Conservation (phyloP, 2,113 vertebrate genomes). For the cat (Felis catus) region DNA sequence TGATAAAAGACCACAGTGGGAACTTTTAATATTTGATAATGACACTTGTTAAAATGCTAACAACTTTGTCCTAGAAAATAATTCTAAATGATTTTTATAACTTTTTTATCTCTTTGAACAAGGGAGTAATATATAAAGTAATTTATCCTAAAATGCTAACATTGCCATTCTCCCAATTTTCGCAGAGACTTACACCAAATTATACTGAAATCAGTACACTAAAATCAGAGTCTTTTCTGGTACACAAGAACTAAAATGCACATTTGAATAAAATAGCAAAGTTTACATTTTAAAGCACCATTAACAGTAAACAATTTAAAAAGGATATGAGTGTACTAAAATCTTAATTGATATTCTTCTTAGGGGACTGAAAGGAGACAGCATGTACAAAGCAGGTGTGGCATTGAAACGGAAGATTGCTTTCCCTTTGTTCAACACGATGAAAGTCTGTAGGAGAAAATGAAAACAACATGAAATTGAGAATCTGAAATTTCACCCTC, state of each 20-base stretch:
- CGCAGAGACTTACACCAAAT: not conserved
- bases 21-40: not conserved
- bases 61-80: not conserved
- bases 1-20: not conserved
- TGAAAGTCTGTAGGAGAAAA: conserved; percentile 92
- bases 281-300: not conserved
- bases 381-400: conserved; percentile 93
- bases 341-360: conserved; percentile 96
- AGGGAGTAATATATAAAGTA: not conserved
- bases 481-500: not conserved
- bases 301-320: conserved; percentile 68
- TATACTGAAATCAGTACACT: not conserved
- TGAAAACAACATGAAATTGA: conserved; percentile 1
- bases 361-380: conserved; percentile 94
- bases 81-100: not conserved
- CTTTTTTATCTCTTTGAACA: not conserved
- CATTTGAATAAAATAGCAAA: not conserved
- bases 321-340: conserved; percentile 99
- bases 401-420: conserved; percentile 97
- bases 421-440: conserved; percentile 97
- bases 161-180: not conserved
- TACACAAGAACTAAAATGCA: not conserved
- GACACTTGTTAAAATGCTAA: not conserved
- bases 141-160: not conserved
- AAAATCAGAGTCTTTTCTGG: not conserved